Base-by-base conservation (phyloP, 1,140 invertebrate species). In the Tetragnatha versicolor region DNA sequence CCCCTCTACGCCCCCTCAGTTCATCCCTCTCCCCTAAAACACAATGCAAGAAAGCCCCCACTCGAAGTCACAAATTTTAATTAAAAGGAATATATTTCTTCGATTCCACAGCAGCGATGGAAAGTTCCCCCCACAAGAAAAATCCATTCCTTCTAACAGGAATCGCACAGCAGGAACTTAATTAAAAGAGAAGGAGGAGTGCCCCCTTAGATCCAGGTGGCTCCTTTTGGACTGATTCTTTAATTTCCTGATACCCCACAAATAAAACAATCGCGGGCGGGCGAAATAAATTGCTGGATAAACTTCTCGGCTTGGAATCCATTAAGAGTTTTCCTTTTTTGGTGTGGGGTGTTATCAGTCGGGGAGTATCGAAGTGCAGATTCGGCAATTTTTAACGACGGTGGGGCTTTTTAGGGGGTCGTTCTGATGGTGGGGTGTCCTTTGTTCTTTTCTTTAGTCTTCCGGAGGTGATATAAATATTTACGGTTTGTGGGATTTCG, bases 141-240 rank as follows among this genome's bases (percentile, higher is more conserved):
- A 63, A 63, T 42, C 20, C 33, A 2, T 20, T 17, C n/a, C 60
- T 31, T n/a, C 3, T 39, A 14, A 55, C 51, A 63, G 37, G 60
- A 63, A 63, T 63, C 60, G 60, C 60, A n/a, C n/a, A 55, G 42
- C 60, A 63, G 60, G 60, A 63, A 63, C 60, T 63, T 63, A 63
- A 63, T 63, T 63, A 63, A 63, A 58, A 27, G 60, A 63, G 60
- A n/a, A n/a, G 42, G n/a, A 27, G 42, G 10, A 42, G 12, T 22
- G 25, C 31, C n/a, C 31, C 25, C 27, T 20, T 63, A n/a, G 35
- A n/a, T 42, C 37, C 60, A 63, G 60, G 60, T 63, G 60, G 20
- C 60, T n/a, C 33, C 60, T 7, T 14, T 12, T 25, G 20, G 60
- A 37, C 60, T 63, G 35, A 63, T 63, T 63, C 60, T 63, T 63